Evolutionary conservation across 2,888 invertebrate species (phyloP), one percentile per base, ranked within the genome.

Genomic region (Chouioia cunea): DNA sequence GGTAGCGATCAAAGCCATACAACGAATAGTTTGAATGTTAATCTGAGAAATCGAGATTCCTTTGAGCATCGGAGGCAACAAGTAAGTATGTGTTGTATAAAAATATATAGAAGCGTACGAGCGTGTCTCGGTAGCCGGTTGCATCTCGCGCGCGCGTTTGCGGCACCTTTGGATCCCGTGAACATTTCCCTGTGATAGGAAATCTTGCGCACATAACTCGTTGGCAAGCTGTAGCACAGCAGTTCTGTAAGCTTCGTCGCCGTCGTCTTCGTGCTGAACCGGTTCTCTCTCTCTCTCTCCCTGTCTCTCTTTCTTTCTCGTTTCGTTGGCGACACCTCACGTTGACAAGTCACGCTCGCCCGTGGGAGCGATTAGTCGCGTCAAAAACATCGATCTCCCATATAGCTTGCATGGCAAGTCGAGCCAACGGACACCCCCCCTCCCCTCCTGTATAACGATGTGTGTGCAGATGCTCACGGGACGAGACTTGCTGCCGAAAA

Each of bases 301-400:
- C 27, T 27, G 27, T 3, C 27, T 3, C 27, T 15, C 10, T 16
- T 16, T 2, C 52, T 57, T 53, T 27, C 44, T 4, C n/a, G 46
- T 27, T 14, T 46, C 59, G 43, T 12, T 64, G 18, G 16, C 47
- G 36, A 54, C 66, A 62, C 64, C 71, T 62, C 47, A 27, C 71
- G 73, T 73, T 71, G 77, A 78, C 76, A 74, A 75, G 74, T 62
- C 65, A 73, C 63, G 71, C 67, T 74, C 73, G 73, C 78, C 76
- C 78, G 67, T 75, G 77, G 76, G 77, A 77, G 74, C 79, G 77
- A 81, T 81, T 80, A 78, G 75, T 78, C 74, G 60, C 60, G 65
- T 71, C 71, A 63, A 65, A 66, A 57, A 22, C 65, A 71, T 71
- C 71, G 71, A 71, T 71, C 71, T 62, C 46, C 52, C 52, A 18